Evolutionary conservation across 2,113 vertebrate species (phyloP).

Genomic region (Hemichromis elongatus): DNA sequence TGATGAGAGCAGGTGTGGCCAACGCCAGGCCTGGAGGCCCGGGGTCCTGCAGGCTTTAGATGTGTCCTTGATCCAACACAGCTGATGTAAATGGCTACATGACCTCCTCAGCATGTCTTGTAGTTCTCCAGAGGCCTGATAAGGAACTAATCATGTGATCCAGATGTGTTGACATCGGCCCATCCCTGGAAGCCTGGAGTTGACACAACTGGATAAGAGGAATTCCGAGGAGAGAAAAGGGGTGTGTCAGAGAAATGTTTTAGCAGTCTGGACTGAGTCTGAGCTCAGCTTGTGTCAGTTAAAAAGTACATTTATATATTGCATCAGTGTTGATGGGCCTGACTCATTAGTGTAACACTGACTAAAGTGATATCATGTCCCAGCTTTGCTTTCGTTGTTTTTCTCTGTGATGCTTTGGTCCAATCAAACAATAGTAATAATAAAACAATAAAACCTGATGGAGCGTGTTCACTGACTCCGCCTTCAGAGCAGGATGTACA

Average conservation of each 20-base stretch:
- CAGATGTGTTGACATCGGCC: no score
- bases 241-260: background rate
- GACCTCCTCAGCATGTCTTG: no score
- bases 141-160: no score
- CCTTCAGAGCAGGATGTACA: background rate
- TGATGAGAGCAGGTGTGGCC: no score
- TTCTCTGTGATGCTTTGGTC: background rate
- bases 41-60: no score
- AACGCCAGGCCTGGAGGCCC: no score
- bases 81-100: no score
- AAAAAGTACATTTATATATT: background rate
- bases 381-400: background rate
- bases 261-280: background rate
- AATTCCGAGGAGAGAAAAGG: background rate
- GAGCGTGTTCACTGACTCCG: background rate
- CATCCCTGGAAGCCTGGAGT: no score
- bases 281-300: background rate
- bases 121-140: no score
- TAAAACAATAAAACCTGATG: background rate
- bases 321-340: background rate
- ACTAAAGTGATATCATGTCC: fast-evolving
- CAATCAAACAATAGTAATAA: no score
- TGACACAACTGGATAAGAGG: no score
- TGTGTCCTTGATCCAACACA: no score
- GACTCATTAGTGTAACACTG: background rate